Base-by-base conservation (phyloP, 2,797 vertebrate species). In the Sphenopsis melanotis region DNA sequence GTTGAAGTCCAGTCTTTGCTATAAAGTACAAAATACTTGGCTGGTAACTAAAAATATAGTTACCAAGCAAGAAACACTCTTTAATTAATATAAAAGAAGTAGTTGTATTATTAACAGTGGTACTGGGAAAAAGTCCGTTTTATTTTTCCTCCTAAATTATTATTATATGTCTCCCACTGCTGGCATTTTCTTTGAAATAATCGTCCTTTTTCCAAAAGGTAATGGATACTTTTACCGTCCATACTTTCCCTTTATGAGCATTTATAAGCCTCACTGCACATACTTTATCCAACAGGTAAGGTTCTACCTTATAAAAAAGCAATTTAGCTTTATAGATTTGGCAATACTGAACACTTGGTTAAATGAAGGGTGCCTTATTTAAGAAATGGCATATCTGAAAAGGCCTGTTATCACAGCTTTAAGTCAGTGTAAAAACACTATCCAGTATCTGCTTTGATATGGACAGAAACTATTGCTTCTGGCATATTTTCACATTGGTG, bases 141-240 rank as follows among this genome's bases (percentile, higher is more conserved):
- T 95, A 97, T 95, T 97, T 94, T 95, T 94, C 91, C 91, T 82
- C 68, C 63, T 87, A 89, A 89, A 92, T 96, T 94, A 95, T 94
- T 95, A 95, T 95, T 96, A 96, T 80, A 96, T 88, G 92, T 96
- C 89, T 94, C 93, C 96, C 93, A 91, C 68, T 91, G 76, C 87
- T 96, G 87, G 77, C 39, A 91, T 96, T 94, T 94, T 90, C 84
- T 95, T 97, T 96, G 83, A 95, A 98, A 98, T 98, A 98, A 98
- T 98, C 97, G 87, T 98, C 98, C 96, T 98, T 98, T 98, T 98
- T 98, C 98, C 98, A 99, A 98, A 98, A 98, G 97, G 98, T 98
- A 96, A 95, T 94, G 94, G 91, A 95, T 96, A 93, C 63, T 85
- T 95, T 96, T 87, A 65, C 89, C 81, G 6, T 95, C 79, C 81